phyloP scores from a whole-genome alignment of 1,140 invertebrate species.

The Colletes latitarsis region DNA sequence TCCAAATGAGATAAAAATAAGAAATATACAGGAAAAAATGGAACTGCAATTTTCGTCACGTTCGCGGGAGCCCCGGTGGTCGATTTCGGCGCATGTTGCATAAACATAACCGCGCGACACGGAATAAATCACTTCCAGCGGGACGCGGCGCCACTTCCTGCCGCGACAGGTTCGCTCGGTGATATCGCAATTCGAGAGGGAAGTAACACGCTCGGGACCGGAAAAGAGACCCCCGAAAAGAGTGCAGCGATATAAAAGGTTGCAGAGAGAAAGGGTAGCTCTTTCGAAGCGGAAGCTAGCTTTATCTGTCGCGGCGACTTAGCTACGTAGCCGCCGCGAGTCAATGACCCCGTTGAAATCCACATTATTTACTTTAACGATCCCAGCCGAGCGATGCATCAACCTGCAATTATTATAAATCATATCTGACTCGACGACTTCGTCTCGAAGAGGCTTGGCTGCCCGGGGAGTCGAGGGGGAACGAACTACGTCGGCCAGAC shows the following conservation, averaged over 20 bases:
- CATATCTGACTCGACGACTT: constrained; percentile 10
- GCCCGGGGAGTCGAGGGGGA: no score
- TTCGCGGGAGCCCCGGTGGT: no score
- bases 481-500: not conserved
- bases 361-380: constrained; percentile 64
- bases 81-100: constrained; percentile 21
- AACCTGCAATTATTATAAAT: constrained; percentile 63
- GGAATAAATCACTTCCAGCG: constrained; percentile 47
- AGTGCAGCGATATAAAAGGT: not conserved
- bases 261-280: constrained; percentile 4
- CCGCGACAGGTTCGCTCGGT: not conserved
- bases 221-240: constrained; percentile 1
- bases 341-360: constrained; percentile 48
- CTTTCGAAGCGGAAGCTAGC: constrained; percentile 33
- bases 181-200: constrained; percentile 27
- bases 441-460: not conserved
- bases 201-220: not conserved
- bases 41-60: not conserved
- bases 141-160: constrained; percentile 24
- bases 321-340: constrained; percentile 27
- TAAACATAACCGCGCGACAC: constrained; percentile 5
- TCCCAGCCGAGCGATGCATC: constrained; percentile 46
- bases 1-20: no score
- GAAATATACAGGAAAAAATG: not conserved
- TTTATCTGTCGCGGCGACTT: constrained; percentile 47